Evolutionary conservation across 1,140 invertebrate genomes (phyloP).

Genomic region (Habropoda laboriosa): DNA sequence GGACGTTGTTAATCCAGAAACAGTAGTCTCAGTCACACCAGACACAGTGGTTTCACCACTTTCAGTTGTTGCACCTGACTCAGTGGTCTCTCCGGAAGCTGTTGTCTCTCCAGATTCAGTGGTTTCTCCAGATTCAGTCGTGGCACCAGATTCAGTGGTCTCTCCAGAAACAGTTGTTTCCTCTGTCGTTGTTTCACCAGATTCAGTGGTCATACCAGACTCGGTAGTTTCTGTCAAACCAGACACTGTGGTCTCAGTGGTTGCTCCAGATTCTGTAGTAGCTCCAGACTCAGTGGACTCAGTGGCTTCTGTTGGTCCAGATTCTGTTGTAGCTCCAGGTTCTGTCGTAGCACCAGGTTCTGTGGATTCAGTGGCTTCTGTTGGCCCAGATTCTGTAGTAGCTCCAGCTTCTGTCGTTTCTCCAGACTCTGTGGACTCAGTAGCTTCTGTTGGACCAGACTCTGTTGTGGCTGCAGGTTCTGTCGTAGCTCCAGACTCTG

Average conservation of each 20-base stretch:
- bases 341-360: conserved; percentile 54
- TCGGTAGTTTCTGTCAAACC: conserved; percentile 52
- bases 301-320: conserved; percentile 54
- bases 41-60: conserved; percentile 59
- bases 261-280: conserved; percentile 61
- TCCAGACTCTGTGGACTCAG: conserved; percentile 62
- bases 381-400: conserved; percentile 58
- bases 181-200: conserved; percentile 52
- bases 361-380: no score
- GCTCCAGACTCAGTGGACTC: conserved; percentile 56
- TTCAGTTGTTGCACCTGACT: conserved; percentile 30
- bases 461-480: conserved; percentile 57
- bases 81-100: conserved; percentile 50
- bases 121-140: conserved; percentile 53
- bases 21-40: conserved; percentile 53
- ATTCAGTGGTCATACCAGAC: conserved; percentile 61
- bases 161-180: conserved; percentile 59
- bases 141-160: conserved; percentile 60
- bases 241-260: conserved; percentile 59
- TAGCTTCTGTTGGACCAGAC: conserved; percentile 52
- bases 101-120: conserved; percentile 55
- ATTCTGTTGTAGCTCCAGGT: conserved; percentile 65
- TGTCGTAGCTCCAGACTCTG: conserved; percentile 52
- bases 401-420: conserved; percentile 63
- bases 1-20: conserved; percentile 53